phyloP scores from a whole-genome alignment of 2,888 invertebrate genomes.

The Blastobasis adustella region DNA sequence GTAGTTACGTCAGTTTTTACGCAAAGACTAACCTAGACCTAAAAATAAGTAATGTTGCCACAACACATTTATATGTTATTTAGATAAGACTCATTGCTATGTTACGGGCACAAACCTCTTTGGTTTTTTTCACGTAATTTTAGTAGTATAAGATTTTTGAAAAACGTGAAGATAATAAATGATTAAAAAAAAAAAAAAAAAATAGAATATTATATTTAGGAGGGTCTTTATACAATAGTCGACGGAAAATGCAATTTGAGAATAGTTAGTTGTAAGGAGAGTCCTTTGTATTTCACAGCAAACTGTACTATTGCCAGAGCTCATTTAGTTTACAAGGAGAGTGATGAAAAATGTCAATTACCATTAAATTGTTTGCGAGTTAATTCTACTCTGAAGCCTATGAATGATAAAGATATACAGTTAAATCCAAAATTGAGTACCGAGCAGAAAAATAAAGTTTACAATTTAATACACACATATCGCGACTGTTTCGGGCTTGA shows the following conservation, averaged over 20 bases:
- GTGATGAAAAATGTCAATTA: background rate
- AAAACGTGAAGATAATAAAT: too few relatives aligned
- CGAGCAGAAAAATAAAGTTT: background rate
- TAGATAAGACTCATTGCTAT: too few relatives aligned
- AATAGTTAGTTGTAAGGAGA: background rate
- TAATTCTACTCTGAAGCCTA: background rate
- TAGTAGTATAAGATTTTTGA: too few relatives aligned
- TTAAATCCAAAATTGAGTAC: background rate
- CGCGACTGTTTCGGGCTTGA: constrained; percentile 1
- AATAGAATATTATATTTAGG: constrained; percentile 8
- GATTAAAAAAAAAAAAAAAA: too few relatives aligned
- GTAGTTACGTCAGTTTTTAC: too few relatives aligned
- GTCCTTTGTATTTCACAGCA: background rate
- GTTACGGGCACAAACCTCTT: too few relatives aligned
- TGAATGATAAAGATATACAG: background rate
- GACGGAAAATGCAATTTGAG: background rate
- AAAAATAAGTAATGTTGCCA: too few relatives aligned
- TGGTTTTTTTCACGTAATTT: too few relatives aligned
- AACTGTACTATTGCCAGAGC: background rate
- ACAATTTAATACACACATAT: constrained; percentile 1
- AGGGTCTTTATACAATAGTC: background rate
- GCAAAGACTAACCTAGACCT: too few relatives aligned
- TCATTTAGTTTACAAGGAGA: background rate
- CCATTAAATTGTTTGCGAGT: background rate
- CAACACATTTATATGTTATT: too few relatives aligned